Evolutionary conservation across 2,888 invertebrate species (phyloP), one percentile per base, ranked within the genome.

Genomic region (Nectonema munidae): DNA sequence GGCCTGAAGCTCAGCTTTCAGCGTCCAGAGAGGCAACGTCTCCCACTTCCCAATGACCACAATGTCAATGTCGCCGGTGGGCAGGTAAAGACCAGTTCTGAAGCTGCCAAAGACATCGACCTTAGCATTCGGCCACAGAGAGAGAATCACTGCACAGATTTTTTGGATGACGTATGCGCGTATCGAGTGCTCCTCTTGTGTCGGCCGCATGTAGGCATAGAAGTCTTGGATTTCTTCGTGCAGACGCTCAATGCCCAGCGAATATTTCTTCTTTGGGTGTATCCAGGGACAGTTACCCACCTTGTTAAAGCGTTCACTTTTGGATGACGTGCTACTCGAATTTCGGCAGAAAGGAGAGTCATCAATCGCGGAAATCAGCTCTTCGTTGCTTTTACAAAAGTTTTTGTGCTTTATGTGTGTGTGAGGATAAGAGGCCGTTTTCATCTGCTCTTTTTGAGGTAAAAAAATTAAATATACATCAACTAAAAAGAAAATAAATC

Each of bases 51-150:
- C 63, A 47, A 63, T 61, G 39, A 71, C 68, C 41, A 70, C 68
- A 48, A 71, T 56, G 54, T 69, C 69, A 47, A 70, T 68, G 54
- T 70, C 69, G 58, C 68, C 68, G 50, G 86, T 86, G 45, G 89
- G 89, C 54, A 95, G 65, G 62, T 86, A 95, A 45, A 95, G 68
- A 40, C 81, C 81, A 44, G 89, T 89, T 48, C 77, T 68, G 61
- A 83, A 86, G 51, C 83, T 83, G 50, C 89, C 89, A 63, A 89
- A 95, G 50, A 86, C 73, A 61, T 86, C 79, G 45, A 89, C 81
- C 55, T 73, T 45, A 42, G 83, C 77, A 52, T 73, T 69, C 42
- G 77, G 76, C 79, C 81, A 86, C 49, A 81, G 65, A 49, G 69
- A 65, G 46, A 68, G 63, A 52, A 86, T 75, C 44, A 77, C 73